phyloP scores from a whole-genome alignment of 2,113 vertebrate genomes.

The Amblyopsis rosae region DNA sequence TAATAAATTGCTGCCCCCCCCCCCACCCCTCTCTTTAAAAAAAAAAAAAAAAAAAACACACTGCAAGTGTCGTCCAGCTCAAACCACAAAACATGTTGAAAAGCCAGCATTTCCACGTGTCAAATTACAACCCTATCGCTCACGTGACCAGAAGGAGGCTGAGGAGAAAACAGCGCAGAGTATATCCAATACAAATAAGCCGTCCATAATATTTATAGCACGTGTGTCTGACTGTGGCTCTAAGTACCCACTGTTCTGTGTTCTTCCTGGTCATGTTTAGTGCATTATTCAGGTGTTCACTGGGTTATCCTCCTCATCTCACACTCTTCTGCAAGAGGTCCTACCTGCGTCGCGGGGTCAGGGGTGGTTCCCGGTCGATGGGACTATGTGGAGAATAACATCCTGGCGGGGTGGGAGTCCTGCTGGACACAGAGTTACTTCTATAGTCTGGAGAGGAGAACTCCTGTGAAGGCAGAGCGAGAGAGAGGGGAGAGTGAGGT shows the following conservation, averaged over 20 bases:
- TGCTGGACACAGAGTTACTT: slow-evolving; percentile 72
- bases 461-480: slow-evolving; percentile 60
- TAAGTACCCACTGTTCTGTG: background rate
- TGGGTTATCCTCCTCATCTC: too few relatives aligned
- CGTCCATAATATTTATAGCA: background rate
- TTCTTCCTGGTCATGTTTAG: too few relatives aligned
- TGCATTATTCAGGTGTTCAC: background rate
- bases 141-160: slow-evolving; percentile 36
- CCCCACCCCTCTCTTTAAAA: background rate
- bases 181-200: slow-evolving; percentile 9
- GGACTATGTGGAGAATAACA: slow-evolving; percentile 75
- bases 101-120: slow-evolving; percentile 1
- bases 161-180: slow-evolving; percentile 16
- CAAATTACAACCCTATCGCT: slow-evolving; percentile 29
- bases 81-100: background rate
- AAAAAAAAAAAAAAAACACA: slow-evolving; percentile 36
- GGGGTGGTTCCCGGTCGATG: slow-evolving; percentile 64
- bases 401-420: slow-evolving; percentile 78
- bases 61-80: background rate
- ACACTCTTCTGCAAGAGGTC: background rate
- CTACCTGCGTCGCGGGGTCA: slow-evolving; percentile 78
- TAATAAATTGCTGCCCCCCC: too few relatives aligned
- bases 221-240: background rate
- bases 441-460: slow-evolving; percentile 68
- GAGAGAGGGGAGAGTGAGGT: background rate